Percentiles rank a stretch among this genome's conserved stretches.
These are phyloP conservation scores for Cerastis leucographa DNA, from an alignment of 2,888 invertebrate genomes.

Conservation along the genomic window DNA sequence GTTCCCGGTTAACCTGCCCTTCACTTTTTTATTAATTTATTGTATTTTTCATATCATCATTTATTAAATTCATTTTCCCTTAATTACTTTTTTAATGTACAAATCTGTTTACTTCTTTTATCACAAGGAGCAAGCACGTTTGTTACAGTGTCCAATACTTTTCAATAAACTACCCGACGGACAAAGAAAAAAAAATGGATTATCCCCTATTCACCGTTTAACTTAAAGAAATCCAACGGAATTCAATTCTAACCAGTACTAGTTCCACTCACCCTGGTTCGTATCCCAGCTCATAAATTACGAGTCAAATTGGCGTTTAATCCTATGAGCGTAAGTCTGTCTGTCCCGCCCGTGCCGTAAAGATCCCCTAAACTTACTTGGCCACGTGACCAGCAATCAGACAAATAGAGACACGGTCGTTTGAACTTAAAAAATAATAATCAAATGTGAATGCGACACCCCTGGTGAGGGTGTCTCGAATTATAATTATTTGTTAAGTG, in stretches of 20 bases:
- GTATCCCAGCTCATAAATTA: constrained; percentile 55
- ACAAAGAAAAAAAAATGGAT: too few species aligned
- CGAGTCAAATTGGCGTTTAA: constrained; percentile 72
- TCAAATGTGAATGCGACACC: constrained; percentile 66
- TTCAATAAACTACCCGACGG: too few species aligned
- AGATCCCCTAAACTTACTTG: constrained; percentile 67
- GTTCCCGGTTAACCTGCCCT: too few species aligned
- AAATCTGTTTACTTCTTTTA: too few species aligned
- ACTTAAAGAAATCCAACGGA: not conserved
- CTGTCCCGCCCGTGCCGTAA: constrained; percentile 77
- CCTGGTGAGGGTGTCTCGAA: constrained; percentile 52
- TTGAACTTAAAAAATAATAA: constrained; percentile 68
- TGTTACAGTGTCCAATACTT: too few species aligned
- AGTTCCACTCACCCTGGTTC: constrained; percentile 19
- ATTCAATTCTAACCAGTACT: not conserved
- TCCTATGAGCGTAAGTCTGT: constrained; percentile 71
- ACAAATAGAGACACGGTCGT: constrained; percentile 83
- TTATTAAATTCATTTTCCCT: too few species aligned
- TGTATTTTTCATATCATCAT: too few species aligned
- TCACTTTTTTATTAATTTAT: too few species aligned
- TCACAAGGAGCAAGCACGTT: too few species aligned
- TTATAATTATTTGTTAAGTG: constrained; percentile 57
- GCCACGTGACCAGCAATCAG: constrained; percentile 84
- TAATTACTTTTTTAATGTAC: too few species aligned
- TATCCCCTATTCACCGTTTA: not conserved